These are phyloP conservation scores for Calyptomena viridis DNA, from an alignment of 2,113 vertebrate species.

Conservation along the genomic window DNA sequence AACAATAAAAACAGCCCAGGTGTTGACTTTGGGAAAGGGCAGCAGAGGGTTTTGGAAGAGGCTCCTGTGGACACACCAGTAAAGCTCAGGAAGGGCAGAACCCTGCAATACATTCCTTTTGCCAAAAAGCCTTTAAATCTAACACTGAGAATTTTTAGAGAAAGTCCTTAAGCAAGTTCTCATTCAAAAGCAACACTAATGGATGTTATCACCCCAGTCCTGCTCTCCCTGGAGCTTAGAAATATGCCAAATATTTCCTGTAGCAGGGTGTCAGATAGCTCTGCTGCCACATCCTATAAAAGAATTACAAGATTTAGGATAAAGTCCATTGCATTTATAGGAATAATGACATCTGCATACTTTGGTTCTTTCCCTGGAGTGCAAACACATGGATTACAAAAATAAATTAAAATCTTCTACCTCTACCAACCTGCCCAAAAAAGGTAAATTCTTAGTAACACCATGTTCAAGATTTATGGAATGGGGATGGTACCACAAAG, in stretches of 20 bases:
- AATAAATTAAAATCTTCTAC: not conserved
- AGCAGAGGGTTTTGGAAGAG: not conserved
- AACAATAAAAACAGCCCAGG: not conserved
- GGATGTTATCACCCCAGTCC: slow-evolving; percentile 16
- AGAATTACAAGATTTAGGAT: slow-evolving; percentile 34
- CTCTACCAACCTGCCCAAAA: slow-evolving; percentile 42
- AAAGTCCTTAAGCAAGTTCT: not conserved
- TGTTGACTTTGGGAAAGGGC: not conserved
- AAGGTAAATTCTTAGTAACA: slow-evolving; percentile 18
- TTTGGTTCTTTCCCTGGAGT: not conserved
- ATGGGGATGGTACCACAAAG: not conserved
- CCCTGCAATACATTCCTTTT: not conserved
- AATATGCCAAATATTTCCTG: slow-evolving; percentile 52
- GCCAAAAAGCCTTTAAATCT: not conserved
- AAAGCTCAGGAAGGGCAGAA: not conserved
- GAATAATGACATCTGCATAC: not conserved
- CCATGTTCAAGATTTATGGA: not conserved
- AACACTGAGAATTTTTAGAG: not conserved
- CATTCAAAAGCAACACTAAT: slow-evolving; percentile 5
- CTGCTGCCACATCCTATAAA: not conserved
- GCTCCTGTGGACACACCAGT: not conserved
- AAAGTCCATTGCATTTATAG: slow-evolving; percentile 7
- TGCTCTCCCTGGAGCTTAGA: slow-evolving; percentile 39
- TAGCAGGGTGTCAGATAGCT: not conserved
- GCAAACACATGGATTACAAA: not conserved